Base-by-base conservation (phyloP, 2,888 invertebrate species). In the Apomyelois bistriatella region DNA sequence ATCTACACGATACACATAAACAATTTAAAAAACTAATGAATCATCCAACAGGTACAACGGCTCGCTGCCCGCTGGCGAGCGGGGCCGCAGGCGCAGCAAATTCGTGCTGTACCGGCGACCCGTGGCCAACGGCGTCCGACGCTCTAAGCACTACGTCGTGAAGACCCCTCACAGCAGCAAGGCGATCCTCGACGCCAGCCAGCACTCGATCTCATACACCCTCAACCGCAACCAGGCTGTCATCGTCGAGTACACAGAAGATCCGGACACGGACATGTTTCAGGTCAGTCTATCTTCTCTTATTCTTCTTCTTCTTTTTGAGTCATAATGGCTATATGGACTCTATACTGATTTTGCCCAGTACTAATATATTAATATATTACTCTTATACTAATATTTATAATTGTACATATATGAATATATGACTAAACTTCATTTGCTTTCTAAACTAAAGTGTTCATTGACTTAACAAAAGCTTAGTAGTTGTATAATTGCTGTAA, bases 261-360 rank as follows among this genome's bases (percentile, higher is more conserved):
- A 99, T 88, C 94, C 95, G 55, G 96, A 97, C 79, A 99, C 98
- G 53, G 99, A 99, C 88, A 99, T 99, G 99, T 99, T 99, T 91
- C 99, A 99, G 94, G 98, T 98, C 77, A 85, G 91, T 68, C 30
- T 12, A 4, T 17, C 16, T 15, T 35, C 1, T 1, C 37, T 50
- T 40, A 22, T 6, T 28, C 5, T 10, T 43, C 7, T 28, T 28
- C n/a, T n/a, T n/a, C n/a, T n/a, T n/a, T n/a, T n/a, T n/a, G n/a
- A n/a, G n/a, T n/a, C n/a, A n/a, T n/a, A n/a, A n/a, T n/a, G n/a
- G n/a, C n/a, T n/a, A n/a, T n/a, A n/a, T n/a, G n/a, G n/a, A n/a
- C n/a, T n/a, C n/a, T n/a, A n/a, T n/a, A n/a, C n/a, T n/a, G n/a
- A n/a, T n/a, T n/a, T n/a, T n/a, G n/a, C n/a, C n/a, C 6, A 3